These are phyloP conservation scores for Mechanitis messenoides DNA, from an alignment of 2,888 invertebrate genomes.

Conservation along the genomic window DNA sequence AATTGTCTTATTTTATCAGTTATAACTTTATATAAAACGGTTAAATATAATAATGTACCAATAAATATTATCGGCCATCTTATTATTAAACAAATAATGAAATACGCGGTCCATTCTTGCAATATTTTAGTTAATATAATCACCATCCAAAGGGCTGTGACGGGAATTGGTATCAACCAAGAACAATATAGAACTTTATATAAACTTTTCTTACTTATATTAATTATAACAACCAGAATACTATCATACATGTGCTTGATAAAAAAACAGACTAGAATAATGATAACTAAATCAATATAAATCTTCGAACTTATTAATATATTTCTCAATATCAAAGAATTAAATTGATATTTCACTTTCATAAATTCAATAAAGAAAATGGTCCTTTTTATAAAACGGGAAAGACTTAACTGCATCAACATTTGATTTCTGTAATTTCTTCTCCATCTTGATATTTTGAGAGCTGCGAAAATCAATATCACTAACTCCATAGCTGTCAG, in stretches of 20 bases:
- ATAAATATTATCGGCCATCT: slow-evolving; percentile 61
- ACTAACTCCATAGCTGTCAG: slow-evolving; percentile 60
- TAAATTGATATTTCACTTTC: slow-evolving; percentile 34
- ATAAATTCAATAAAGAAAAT: slow-evolving; percentile 47
- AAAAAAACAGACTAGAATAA: slow-evolving; percentile 58
- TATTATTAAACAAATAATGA: slow-evolving; percentile 53
- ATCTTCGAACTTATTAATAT: slow-evolving; percentile 44
- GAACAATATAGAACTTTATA: slow-evolving; percentile 49
- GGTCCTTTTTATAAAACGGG: slow-evolving; percentile 56
- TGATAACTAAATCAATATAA: slow-evolving; percentile 62
- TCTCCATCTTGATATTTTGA: slow-evolving; percentile 59
- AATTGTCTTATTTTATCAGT: slow-evolving; percentile 58
- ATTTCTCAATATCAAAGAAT: slow-evolving; percentile 27
- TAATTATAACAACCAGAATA: slow-evolving; percentile 59
- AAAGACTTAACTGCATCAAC: slow-evolving; percentile 62
- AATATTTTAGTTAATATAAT: slow-evolving; percentile 37
- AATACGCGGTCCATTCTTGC: slow-evolving; percentile 43
- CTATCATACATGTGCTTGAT: slow-evolving; percentile 68
- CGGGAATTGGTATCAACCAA: slow-evolving; percentile 57
- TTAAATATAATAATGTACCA: slow-evolving; percentile 52
- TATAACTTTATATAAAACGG: slow-evolving; percentile 50
- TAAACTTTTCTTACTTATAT: slow-evolving; percentile 51
- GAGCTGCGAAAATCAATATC: slow-evolving; percentile 52
- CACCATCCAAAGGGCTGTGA: slow-evolving; percentile 42
- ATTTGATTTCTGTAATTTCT: slow-evolving; percentile 68